Percentiles rank a stretch among this genome's conserved stretches.
Conservation (phyloP, 1,140 invertebrate genomes). For the Tetramorium alpestre region DNA sequence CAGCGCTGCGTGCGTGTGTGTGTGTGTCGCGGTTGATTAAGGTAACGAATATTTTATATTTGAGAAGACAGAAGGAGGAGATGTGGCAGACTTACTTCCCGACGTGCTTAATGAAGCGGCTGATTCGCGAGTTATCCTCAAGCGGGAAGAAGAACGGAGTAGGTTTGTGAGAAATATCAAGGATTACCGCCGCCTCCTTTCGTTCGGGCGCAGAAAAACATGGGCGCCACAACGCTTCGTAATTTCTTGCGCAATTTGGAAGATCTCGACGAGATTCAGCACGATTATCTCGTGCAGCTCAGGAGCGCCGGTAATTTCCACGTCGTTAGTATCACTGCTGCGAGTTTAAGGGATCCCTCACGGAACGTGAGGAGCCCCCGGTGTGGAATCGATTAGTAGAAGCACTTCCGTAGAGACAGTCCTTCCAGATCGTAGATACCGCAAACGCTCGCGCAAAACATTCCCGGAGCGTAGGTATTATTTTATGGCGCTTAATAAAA, state of each 20-base stretch:
- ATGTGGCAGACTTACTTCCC: background rate
- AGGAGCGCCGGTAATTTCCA: constrained; percentile 27
- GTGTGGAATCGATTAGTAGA: constrained; percentile 31
- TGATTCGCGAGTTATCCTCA: constrained; percentile 10
- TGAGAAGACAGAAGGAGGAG: background rate
- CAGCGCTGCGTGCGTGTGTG: background rate
- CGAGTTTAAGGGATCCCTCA: constrained; percentile 22
- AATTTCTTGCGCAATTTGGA: constrained; percentile 15
- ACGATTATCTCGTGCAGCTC: constrained; percentile 19
- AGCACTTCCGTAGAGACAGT: background rate
- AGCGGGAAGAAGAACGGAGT: background rate
- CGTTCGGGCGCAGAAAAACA: background rate
- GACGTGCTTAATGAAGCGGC: background rate
- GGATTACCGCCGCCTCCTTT: background rate
- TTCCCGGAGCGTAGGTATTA: background rate
- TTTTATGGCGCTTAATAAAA: constrained; percentile 9
- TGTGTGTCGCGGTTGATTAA: background rate
- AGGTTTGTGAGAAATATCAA: background rate
- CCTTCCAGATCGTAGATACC: background rate
- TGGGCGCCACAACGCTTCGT: background rate
- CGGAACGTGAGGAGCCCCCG: background rate
- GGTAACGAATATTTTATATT: constrained; percentile 33
- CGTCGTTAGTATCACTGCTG: constrained; percentile 44
- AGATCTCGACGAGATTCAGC: constrained; percentile 18
- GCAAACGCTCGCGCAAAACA: background rate